phyloP scores from a whole-genome alignment of 2,797 vertebrate species.

The Myiotriccus ornatus region DNA sequence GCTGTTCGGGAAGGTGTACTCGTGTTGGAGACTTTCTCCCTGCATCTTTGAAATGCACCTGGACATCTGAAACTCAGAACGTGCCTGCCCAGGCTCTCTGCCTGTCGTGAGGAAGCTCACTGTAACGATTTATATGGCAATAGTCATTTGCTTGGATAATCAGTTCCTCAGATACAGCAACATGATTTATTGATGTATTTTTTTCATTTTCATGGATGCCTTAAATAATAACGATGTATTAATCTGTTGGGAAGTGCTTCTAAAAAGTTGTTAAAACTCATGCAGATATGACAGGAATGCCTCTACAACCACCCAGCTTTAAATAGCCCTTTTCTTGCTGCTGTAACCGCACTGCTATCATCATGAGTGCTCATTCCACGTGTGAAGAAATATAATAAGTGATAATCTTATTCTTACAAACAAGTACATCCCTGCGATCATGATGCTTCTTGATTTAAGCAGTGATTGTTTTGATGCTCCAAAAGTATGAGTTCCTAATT shows the following conservation, averaged over 20 bases:
- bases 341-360: not conserved
- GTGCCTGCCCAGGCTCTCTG: not conserved
- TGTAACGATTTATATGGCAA: not conserved
- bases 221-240: not conserved
- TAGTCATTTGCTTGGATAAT: not conserved
- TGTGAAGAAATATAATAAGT: not conserved
- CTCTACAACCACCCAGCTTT: not conserved
- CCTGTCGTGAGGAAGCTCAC: not conserved
- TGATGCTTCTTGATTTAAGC: not conserved
- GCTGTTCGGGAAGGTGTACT: not conserved
- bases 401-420: not conserved
- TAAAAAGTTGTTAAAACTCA: slow-evolving; percentile 5
- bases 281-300: not conserved
- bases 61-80: not conserved
- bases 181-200: not conserved
- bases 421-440: fast-evolving
- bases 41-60: not conserved
- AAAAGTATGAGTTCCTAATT: not conserved
- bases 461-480: not conserved
- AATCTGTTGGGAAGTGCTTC: not conserved
- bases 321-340: not conserved
- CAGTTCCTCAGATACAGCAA: not conserved
- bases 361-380: not conserved
- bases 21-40: too few relatives aligned
- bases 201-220: not conserved